Base-by-base conservation (phyloP, 2,888 invertebrate genomes). In the Coecobrya sp. region DNA sequence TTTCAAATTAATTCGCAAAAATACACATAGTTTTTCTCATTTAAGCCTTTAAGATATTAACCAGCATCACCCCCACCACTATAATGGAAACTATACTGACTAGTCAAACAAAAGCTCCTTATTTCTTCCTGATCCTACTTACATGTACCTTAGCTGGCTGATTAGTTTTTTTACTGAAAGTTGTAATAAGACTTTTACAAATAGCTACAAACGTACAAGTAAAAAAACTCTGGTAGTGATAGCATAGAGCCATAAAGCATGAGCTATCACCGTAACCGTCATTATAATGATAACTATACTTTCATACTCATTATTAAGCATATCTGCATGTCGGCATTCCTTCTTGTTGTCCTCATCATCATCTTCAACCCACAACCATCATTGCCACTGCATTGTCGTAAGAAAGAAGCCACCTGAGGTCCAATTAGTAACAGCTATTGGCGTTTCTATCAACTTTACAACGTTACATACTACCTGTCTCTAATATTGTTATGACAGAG, bases 341-440 rank as follows among this genome's bases (percentile, higher is more conserved):
- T 30, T 68, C 68, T 22, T 45, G 49, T 22, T 45, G 76, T 25
- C 11, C 11, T 19, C 73, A 19, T 73, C 19, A n/a, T 27, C 25
- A 7, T 81, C 81, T 55, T 59, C 55, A 45, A 55, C 55, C 22
- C 59, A 59, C 22, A 1, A 36, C 22, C 76, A 49, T 49, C 22
- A 3, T 76, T n/a, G 27, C 52, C 52, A 52, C 10, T n/a, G n/a
- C 79, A 27, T 25, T 68, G 68, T 76, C 84, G 84, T 84, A 84
- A 84, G 84, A 19, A 84, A 65, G 84, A 65, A 84, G 84, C 86
- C 86, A 87, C 86, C 86, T 87, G 86, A 87, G 86, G 86, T 76
- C 86, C 86, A 87, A 87, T 87, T 87, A 87, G 86, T 76, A 42
- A 25, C 27, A 73, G 59, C 73, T 55, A 70, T 70, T 76, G 73